A percentile compares a stretch with the other conserved stretches of the same genome.
phyloP scores from a whole-genome alignment of 2,113 vertebrate genomes.

The Cygnus atratus region DNA sequence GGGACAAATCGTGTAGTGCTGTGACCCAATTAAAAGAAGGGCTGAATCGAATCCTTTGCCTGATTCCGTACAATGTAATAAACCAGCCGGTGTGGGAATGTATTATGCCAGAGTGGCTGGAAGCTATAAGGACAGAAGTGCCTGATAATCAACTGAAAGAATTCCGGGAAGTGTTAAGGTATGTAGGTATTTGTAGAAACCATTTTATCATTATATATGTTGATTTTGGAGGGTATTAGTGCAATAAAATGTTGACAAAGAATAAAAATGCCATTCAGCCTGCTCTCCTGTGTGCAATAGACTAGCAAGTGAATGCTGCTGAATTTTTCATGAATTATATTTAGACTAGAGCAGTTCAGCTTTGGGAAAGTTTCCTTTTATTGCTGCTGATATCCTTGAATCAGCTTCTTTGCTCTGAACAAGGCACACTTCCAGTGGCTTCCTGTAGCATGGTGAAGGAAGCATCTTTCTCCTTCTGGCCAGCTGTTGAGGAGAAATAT shows the following conservation, averaged over 20 bases:
- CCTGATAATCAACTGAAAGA: constrained; percentile 94
- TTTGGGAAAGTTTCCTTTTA: neutral
- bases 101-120: constrained; percentile 98
- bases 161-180: constrained; percentile 98
- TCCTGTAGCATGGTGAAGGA: neutral
- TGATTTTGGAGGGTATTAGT: neutral
- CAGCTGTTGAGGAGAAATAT: neutral
- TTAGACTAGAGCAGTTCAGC: neutral
- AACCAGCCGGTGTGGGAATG: constrained; percentile 97
- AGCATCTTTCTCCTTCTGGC: neutral
- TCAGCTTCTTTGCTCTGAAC: neutral
- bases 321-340: neutral
- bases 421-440: neutral
- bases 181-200: constrained; percentile 40
- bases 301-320: neutral
- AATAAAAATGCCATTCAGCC: neutral
- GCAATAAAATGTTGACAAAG: neutral
- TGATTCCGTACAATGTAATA: constrained; percentile 98
- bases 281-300: neutral
- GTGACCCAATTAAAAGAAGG: constrained; percentile 98
- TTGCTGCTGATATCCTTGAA: neutral
- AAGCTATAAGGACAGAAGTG: constrained; percentile 95
- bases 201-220: neutral
- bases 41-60: constrained; percentile 93
- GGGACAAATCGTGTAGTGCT: constrained; percentile 96